phyloP scores from a whole-genome alignment of 2,888 invertebrate genomes.

The Melipona bicolor region DNA sequence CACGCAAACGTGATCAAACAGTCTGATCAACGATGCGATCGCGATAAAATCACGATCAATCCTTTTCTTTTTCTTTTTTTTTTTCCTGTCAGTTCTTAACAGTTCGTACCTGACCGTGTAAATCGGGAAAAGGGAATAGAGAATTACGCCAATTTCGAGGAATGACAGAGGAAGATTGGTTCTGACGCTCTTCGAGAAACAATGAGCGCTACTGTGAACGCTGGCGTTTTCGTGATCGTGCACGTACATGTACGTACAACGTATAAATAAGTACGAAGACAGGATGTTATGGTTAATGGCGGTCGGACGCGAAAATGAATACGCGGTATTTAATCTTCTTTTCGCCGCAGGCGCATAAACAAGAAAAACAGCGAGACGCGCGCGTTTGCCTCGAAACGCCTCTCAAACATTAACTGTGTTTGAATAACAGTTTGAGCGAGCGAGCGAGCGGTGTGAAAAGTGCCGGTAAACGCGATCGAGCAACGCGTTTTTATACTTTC shows the following conservation, averaged over 20 bases:
- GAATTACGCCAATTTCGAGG: slow-evolving; percentile 29
- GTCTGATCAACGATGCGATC: neutral
- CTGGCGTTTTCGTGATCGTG: slow-evolving; percentile 27
- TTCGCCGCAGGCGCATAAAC: neutral
- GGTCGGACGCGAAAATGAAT: slow-evolving; percentile 30
- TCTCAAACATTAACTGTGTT: slow-evolving; percentile 29
- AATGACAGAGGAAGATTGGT: slow-evolving; percentile 13
- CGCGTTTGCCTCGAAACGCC: neutral
- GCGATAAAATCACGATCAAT: slow-evolving; percentile 3
- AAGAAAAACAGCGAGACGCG: neutral
- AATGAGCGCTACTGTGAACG: slow-evolving; percentile 26
- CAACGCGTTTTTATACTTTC: slow-evolving; percentile 2
- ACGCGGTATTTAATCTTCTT: slow-evolving; percentile 18
- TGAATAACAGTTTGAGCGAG: slow-evolving; percentile 9
- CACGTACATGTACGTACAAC: neutral
- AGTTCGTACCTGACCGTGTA: neutral
- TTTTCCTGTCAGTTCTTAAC: neutral
- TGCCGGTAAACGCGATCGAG: neutral
- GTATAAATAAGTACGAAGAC: slow-evolving; percentile 8
- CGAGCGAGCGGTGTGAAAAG: neutral
- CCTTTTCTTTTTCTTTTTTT: neutral
- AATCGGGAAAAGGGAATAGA: neutral
- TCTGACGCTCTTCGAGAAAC: slow-evolving; percentile 19
- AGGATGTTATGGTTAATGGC: slow-evolving; percentile 35
- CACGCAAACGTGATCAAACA: slow-evolving; percentile 1